These are phyloP conservation scores for Pycnomerus fuliginosus DNA, from an alignment of 2,888 invertebrate species.

Conservation along the genomic window DNA sequence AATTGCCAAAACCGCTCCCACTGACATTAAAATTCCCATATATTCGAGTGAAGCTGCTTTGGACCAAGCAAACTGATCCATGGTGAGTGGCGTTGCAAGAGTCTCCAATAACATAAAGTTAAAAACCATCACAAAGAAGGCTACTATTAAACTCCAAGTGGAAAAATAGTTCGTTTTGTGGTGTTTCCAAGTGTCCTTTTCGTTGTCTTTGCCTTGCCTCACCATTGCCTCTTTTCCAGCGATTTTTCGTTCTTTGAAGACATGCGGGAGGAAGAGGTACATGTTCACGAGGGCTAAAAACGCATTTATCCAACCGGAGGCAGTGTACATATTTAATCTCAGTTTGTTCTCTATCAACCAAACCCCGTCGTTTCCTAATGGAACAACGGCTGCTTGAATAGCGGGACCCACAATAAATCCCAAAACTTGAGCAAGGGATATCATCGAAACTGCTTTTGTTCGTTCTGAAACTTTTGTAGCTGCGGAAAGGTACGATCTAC, in stretches of 20 bases:
- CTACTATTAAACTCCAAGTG: constrained; percentile 74
- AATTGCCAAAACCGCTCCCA: constrained; percentile 76
- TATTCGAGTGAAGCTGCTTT: constrained; percentile 74
- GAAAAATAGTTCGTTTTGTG: constrained; percentile 73
- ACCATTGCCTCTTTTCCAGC: constrained; percentile 79
- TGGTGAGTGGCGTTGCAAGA: constrained; percentile 79
- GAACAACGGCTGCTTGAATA: constrained; percentile 77
- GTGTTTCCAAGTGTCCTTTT: constrained; percentile 71
- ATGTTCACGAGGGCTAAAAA: constrained; percentile 72
- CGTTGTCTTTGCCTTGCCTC: constrained; percentile 68
- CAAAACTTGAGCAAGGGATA: constrained; percentile 81
- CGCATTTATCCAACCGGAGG: constrained; percentile 83
- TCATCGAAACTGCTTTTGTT: constrained; percentile 79
- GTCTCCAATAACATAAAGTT: constrained; percentile 88
- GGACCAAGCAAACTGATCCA: constrained; percentile 88
- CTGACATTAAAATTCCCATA: constrained; percentile 80
- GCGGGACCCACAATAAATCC: constrained; percentile 87
- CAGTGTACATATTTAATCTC: constrained; percentile 83
- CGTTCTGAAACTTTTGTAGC: constrained; percentile 79
- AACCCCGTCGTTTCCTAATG: constrained; percentile 68
- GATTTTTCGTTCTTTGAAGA: constrained; percentile 74
- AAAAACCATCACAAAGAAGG: constrained; percentile 82
- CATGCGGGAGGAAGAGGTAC: constrained; percentile 69
- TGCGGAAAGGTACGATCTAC: constrained; percentile 80
- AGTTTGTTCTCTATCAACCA: constrained; percentile 56